These are phyloP conservation scores for Cossypha caffra DNA, from an alignment of 2,797 vertebrate genomes.

Conservation along the genomic window DNA sequence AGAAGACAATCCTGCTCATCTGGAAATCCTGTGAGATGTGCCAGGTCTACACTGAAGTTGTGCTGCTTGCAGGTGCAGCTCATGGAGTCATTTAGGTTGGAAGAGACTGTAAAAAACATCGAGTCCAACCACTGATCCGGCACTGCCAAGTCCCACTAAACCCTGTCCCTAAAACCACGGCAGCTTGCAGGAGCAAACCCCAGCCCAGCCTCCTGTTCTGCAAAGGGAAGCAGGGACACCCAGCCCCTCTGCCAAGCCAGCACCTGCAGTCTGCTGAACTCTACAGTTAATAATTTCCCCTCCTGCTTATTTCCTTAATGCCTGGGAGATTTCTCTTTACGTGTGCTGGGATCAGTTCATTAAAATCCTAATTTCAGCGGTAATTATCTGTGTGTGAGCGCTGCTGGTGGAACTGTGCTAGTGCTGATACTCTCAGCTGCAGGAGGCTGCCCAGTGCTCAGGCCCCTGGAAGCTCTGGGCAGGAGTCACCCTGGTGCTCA, in stretches of 20 bases:
- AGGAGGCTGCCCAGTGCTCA: slow-evolving; percentile 61
- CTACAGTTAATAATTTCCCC: slow-evolving; percentile 44
- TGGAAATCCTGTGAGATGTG: not conserved
- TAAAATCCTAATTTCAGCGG: slow-evolving; percentile 78
- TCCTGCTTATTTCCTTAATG: slow-evolving; percentile 63
- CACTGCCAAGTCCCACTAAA: not conserved
- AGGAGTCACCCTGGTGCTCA: not conserved
- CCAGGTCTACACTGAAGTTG: not conserved
- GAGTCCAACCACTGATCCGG: not conserved
- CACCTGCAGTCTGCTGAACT: slow-evolving; percentile 57
- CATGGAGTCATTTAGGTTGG: not conserved
- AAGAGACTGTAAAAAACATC: not conserved
- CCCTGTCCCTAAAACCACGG: not conserved
- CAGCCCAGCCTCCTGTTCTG: not conserved
- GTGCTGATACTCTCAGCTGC: slow-evolving; percentile 10
- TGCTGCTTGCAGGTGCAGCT: not conserved
- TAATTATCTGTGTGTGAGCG: slow-evolving; percentile 75
- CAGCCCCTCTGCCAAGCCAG: not conserved
- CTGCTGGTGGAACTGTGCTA: not conserved
- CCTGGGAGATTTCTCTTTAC: slow-evolving; percentile 70
- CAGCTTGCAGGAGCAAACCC: not conserved
- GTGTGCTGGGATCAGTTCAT: slow-evolving; percentile 74
- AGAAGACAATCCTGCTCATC: not conserved
- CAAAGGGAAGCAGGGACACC: not conserved
- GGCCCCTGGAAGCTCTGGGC: slow-evolving; percentile 12